Percentiles rank a stretch among this genome's conserved stretches.
Conservation (phyloP, 1,140 invertebrate genomes). For the Dolichoris vasculosae region DNA sequence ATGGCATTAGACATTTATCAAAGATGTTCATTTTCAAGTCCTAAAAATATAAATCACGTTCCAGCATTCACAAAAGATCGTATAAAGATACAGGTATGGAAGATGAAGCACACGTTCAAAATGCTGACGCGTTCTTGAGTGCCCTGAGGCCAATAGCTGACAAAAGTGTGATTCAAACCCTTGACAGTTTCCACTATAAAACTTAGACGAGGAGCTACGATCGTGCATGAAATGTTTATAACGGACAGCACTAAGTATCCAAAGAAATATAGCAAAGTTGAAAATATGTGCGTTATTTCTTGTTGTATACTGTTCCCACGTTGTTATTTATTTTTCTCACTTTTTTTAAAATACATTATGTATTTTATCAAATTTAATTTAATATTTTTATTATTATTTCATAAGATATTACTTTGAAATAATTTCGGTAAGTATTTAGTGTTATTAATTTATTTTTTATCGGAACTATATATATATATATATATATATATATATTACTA, state of each 20-base stretch:
- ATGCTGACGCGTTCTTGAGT: background rate
- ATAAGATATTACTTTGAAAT: too few species aligned
- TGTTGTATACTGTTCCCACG: background rate
- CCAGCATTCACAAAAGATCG: background rate
- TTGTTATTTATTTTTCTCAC: background rate
- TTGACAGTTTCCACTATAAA: conserved; percentile 1
- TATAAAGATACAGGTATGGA: background rate
- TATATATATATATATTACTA: too few species aligned
- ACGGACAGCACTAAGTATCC: background rate
- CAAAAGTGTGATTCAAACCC: conserved; percentile 15
- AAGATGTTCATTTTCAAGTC: background rate
- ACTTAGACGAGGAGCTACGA: background rate
- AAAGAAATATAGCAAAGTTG: background rate
- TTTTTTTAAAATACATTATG: background rate
- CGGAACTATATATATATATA: too few species aligned
- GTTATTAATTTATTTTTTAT: too few species aligned
- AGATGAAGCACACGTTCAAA: background rate
- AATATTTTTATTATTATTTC: too few species aligned
- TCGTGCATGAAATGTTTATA: conserved; percentile 31
- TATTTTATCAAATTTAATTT: background rate
- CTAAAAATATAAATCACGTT: background rate
- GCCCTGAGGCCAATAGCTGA: background rate
- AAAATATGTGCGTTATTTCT: background rate
- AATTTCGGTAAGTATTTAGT: too few species aligned
- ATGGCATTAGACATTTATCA: background rate